Percentiles rank a stretch among this genome's conserved stretches.
These are phyloP conservation scores for Muscidifurax raptorellus DNA, from an alignment of 1,140 invertebrate species.

Conservation along the genomic window DNA sequence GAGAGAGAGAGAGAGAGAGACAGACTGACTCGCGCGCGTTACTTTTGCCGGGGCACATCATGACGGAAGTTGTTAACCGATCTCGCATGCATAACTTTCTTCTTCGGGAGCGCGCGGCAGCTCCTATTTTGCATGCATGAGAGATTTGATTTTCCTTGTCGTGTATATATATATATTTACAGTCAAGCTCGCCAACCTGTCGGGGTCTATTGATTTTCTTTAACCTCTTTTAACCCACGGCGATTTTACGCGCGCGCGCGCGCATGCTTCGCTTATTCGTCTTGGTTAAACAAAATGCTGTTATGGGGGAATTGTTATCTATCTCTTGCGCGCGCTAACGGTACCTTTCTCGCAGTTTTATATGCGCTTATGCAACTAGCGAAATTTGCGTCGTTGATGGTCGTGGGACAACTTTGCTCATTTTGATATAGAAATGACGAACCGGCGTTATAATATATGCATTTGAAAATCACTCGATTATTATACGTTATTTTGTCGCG, in stretches of 20 bases:
- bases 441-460: no score
- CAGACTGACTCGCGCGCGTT: background rate
- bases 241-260: conserved; percentile 25
- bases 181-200: conserved; percentile 19
- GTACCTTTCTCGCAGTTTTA: background rate
- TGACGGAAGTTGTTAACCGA: conserved; percentile 49
- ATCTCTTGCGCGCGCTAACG: background rate
- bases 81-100: conserved; percentile 43
- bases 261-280: background rate
- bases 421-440: no score
- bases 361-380: background rate
- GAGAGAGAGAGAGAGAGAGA: background rate
- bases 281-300: background rate
- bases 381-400: no score
- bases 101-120: background rate
- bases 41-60: conserved; percentile 4
- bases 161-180: background rate
- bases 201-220: conserved; percentile 45
- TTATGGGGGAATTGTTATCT: conserved; percentile 10
- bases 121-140: conserved; percentile 36
- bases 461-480: background rate
- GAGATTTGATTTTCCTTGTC: conserved; percentile 36
- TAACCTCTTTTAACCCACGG: conserved; percentile 29
- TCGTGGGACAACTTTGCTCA: background rate
- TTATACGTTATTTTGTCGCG: background rate